Conservation (phyloP, 2,797 vertebrate genomes). For the Gymnodraco acuticeps region DNA sequence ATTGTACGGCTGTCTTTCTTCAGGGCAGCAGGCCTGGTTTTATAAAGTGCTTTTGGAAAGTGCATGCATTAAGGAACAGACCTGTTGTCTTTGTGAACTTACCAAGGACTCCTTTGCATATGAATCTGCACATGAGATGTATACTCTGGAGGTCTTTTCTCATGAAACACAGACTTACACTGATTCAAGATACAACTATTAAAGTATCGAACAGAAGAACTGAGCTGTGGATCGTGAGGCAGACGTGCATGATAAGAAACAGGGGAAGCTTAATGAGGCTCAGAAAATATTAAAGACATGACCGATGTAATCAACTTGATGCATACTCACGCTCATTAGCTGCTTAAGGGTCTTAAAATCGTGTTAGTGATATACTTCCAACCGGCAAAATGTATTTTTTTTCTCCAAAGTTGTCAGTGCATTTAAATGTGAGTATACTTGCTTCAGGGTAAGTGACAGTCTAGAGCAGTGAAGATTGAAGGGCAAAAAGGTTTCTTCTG, state of each 20-base stretch:
- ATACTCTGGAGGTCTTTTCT: constrained; percentile 2
- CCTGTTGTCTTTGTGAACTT: background rate
- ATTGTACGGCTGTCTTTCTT: constrained; percentile 5
- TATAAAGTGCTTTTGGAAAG: background rate
- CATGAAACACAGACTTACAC: constrained; percentile 12
- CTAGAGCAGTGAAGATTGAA: background rate
- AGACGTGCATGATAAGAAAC: constrained; percentile 1
- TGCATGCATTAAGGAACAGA: background rate
- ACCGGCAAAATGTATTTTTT: background rate
- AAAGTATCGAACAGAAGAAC: background rate
- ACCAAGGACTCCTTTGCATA: background rate
- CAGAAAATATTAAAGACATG: background rate
- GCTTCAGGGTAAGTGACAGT: background rate
- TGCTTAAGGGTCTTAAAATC: background rate
- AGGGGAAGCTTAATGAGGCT: constrained; percentile 6
- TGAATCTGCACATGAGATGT: constrained; percentile 7
- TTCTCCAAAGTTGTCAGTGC: background rate
- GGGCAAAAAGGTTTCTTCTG: background rate
- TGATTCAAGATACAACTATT: constrained; percentile 10
- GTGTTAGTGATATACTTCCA: background rate
- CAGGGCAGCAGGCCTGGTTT: background rate
- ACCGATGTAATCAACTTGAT: constrained; percentile 6
- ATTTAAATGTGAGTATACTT: background rate
- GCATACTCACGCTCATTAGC: constrained; percentile 6
- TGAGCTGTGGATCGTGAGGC: constrained; percentile 11